Evolutionary conservation across 2,797 vertebrate species (phyloP).

Genomic region (Neosilurus mollespiculum): DNA sequence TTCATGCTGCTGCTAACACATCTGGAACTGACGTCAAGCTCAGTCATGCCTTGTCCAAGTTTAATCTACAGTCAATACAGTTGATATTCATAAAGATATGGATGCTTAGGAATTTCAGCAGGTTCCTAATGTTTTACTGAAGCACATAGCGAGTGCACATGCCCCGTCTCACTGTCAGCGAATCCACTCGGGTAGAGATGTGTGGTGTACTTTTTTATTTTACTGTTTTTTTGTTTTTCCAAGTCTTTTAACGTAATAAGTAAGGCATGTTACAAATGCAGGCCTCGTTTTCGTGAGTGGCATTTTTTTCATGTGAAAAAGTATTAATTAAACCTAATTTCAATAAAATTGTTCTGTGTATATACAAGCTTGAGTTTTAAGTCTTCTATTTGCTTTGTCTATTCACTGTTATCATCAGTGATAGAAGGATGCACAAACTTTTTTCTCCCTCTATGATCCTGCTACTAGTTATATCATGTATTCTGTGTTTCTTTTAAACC

Average conservation of each 20-base stretch:
- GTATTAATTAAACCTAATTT: slow-evolving; percentile 69
- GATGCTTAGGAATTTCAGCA: slow-evolving; percentile 10
- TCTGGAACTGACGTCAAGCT: slow-evolving; percentile 3
- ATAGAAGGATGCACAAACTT: not conserved
- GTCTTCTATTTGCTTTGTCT: not conserved
- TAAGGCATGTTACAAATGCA: slow-evolving; percentile 64
- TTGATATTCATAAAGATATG: not conserved
- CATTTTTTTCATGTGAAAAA: slow-evolving; percentile 71
- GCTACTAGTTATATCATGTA: too few relatives aligned
- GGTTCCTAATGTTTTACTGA: slow-evolving; percentile 35
- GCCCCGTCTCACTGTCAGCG: slow-evolving; percentile 1
- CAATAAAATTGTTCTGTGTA: slow-evolving; percentile 75
- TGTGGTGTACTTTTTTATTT: slow-evolving; percentile 12
- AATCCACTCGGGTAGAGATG: not conserved
- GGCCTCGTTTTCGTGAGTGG: slow-evolving; percentile 68
- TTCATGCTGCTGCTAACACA: not conserved
- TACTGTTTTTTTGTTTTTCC: not conserved
- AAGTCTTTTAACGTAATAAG: slow-evolving; percentile 60
- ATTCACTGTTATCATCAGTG: not conserved
- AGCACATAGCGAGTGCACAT: slow-evolving; percentile 35
- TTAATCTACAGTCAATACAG: not conserved
- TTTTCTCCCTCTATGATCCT: not conserved
- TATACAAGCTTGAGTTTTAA: slow-evolving; percentile 54
- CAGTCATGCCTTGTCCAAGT: not conserved
- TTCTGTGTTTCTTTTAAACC: too few relatives aligned